Base-by-base conservation (phyloP, 2,797 vertebrate species). In the Semaprochilodus insignis region DNA sequence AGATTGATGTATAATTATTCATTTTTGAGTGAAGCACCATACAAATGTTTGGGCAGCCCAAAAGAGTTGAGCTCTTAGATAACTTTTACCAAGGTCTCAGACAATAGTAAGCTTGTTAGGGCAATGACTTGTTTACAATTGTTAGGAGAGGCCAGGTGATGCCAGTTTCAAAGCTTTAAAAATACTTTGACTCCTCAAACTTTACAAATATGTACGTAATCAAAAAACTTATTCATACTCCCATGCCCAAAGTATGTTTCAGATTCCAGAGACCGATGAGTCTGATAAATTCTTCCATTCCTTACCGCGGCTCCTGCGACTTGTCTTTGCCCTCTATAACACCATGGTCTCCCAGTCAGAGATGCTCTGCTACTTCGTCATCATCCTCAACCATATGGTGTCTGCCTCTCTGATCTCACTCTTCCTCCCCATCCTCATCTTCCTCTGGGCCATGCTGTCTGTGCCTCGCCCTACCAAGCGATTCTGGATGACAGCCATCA, bases 401-500 rank as follows among this genome's bases (percentile, higher is more conserved):
- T 95, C 92, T 0, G 94, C 95, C 0, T 96, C 93, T 0, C 1
- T 93, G 54, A 91, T 96, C 0, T 77, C 93, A 13, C 87, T 92
- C 83, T 90, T 93, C 85, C 91, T 96, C 75, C 91, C 95, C 0
- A 88, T 95, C 80, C 92, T 95, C 67, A 92, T 95, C 88, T 96
- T 96, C 89, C 89, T 93, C 63, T 95, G 91, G 94, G 94, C 93
- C 81, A 94, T 95, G 95, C 87, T 95, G 80, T 95, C 89, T 0
- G 91, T 94, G 83, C 95, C 96, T 40, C 92, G 94, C 81, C 94
- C 95, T 15, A 92, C 87, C 82, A 95, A 95, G 75, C 89, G 92
- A 84, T 95, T 95, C 86, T 93, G 95, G 94, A 94, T 94, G 94
- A 93, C 93, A 0, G 95, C 93, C 0, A 96, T 95, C 21, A 94